phyloP scores from a whole-genome alignment of 2,888 invertebrate genomes.

The Xylocampa areola region DNA sequence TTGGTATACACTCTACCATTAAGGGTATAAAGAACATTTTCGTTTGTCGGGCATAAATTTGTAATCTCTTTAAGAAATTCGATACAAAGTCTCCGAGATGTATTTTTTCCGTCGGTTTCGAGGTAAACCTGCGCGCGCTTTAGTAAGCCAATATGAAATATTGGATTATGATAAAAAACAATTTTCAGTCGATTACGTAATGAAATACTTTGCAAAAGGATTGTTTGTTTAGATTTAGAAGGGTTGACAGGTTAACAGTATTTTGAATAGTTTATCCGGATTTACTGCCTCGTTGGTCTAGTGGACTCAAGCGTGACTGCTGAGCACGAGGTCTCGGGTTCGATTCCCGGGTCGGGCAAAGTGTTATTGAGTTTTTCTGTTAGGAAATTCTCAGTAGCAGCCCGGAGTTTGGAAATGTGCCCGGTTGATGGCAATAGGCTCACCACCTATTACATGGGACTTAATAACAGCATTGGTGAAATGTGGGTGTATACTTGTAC shows the following conservation, averaged over 20 bases:
- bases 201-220: slow-evolving; percentile 68
- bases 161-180: slow-evolving; percentile 80
- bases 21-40: slow-evolving; percentile 47
- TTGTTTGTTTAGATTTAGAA: slow-evolving; percentile 58
- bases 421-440: too few species aligned
- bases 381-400: too few species aligned
- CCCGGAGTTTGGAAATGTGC: too few species aligned
- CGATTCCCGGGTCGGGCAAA: too few species aligned
- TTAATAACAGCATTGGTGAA: too few species aligned
- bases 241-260: background rate
- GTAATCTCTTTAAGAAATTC: slow-evolving; percentile 66
- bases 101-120: slow-evolving; percentile 64
- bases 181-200: slow-evolving; percentile 77
- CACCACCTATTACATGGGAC: too few species aligned
- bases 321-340: too few species aligned
- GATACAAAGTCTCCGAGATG: slow-evolving; percentile 71
- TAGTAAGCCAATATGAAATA: slow-evolving; percentile 76
- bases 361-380: too few species aligned
- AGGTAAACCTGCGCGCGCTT: slow-evolving; percentile 69
- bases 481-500: too few species aligned
- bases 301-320: too few species aligned
- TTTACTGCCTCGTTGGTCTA: too few species aligned
- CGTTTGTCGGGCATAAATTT: slow-evolving; percentile 39
- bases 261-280: too few species aligned
- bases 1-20: slow-evolving; percentile 42